These are phyloP conservation scores for Nasonia vitripennis DNA, from an alignment of 1,140 invertebrate genomes.

Conservation along the genomic window DNA sequence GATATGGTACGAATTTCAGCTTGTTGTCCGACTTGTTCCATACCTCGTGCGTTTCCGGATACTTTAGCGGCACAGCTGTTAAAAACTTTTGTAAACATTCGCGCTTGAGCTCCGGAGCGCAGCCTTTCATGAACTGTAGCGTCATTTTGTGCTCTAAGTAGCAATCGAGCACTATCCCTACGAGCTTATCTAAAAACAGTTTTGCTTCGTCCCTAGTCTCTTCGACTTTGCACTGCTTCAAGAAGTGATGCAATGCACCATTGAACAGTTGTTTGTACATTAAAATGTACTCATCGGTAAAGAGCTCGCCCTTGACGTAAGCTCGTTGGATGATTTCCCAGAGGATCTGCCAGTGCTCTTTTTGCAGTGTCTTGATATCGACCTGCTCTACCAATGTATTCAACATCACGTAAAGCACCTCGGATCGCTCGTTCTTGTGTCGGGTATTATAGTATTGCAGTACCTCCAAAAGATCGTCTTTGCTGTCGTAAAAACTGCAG, in stretches of 20 bases:
- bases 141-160: slow-evolving; percentile 1
- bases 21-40: slow-evolving; percentile 5
- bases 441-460: slow-evolving; percentile 58
- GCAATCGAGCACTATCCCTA: slow-evolving; percentile 4
- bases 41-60: neutral
- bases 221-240: slow-evolving; percentile 10
- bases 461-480: slow-evolving; percentile 55
- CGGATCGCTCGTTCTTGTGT: slow-evolving; percentile 62
- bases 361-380: slow-evolving; percentile 40
- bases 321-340: slow-evolving; percentile 54
- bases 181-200: slow-evolving; percentile 12
- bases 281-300: neutral
- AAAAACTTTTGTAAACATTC: slow-evolving; percentile 29
- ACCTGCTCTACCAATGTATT: slow-evolving; percentile 14
- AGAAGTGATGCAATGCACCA: neutral
- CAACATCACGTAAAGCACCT: slow-evolving; percentile 45
- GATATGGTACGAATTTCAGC: neutral
- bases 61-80: neutral
- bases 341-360: slow-evolving; percentile 53
- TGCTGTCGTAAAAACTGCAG: slow-evolving; percentile 63
- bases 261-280: neutral
- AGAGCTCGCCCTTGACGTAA: slow-evolving; percentile 47
- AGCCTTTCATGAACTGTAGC: neutral
- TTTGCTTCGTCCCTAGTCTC: neutral
- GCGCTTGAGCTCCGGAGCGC: neutral